phyloP scores from a whole-genome alignment of 2,888 invertebrate species.

The Apodemia hepburni region DNA sequence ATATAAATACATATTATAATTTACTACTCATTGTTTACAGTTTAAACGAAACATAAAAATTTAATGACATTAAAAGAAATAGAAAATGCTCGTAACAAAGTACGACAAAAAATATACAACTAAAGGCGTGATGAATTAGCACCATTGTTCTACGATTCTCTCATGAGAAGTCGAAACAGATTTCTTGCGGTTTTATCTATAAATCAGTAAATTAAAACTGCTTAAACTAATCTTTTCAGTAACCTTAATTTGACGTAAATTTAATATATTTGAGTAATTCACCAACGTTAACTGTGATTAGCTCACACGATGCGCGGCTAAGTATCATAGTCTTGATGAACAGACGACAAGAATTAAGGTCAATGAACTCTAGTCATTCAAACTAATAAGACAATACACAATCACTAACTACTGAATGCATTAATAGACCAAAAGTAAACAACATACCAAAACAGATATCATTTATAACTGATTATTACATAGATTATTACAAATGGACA shows the following conservation, averaged over 20 bases:
- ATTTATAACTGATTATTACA: too few relatives aligned
- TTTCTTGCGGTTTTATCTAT: constrained; percentile 10
- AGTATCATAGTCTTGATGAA: neutral
- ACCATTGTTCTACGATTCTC: constrained; percentile 29
- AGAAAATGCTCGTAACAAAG: constrained; percentile 15
- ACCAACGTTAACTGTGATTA: neutral
- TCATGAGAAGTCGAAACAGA: constrained; percentile 22
- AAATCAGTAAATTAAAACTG: constrained; percentile 3
- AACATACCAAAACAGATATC: too few relatives aligned
- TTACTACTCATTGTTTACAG: constrained; percentile 8
- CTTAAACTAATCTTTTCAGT: constrained; percentile 1
- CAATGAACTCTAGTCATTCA: neutral
- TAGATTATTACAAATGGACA: too few relatives aligned
- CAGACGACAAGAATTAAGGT: neutral
- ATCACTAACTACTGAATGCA: constrained; percentile 31
- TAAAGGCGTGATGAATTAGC: constrained; percentile 29
- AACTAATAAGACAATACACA: constrained; percentile 29
- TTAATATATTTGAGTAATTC: neutral
- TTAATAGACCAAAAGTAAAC: too few relatives aligned
- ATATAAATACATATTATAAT: constrained; percentile 1
- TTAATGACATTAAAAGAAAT: constrained; percentile 4
- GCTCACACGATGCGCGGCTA: neutral
- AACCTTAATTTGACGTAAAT: neutral
- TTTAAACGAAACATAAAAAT: constrained; percentile 2
- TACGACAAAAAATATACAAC: constrained; percentile 15